Percentiles rank a stretch among this genome's conserved stretches.
phyloP scores from a whole-genome alignment of 23 tunicate genomes.

The Clavelina lepadiformis region DNA sequence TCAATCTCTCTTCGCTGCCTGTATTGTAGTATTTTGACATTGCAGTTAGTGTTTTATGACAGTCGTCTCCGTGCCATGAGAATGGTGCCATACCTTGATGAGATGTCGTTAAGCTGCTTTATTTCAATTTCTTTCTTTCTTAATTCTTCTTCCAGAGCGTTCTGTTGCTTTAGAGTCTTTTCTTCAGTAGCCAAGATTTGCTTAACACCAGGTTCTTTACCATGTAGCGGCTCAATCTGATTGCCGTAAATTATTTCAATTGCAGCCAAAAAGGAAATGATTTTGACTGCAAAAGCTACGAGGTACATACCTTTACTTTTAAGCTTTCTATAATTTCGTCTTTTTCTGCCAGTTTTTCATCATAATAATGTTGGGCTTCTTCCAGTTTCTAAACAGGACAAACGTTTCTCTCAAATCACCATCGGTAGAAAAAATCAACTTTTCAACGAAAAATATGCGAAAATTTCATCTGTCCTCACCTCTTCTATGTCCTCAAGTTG shows the following conservation, averaged over 20 bases:
- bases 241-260: not conserved
- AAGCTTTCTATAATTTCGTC: conserved; percentile 11
- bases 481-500: conserved; percentile 74
- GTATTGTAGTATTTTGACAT: not conserved
- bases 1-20: not conserved
- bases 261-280: not conserved
- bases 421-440: not conserved
- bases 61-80: no score
- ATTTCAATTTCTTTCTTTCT: conserved; percentile 5
- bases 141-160: conserved; percentile 4
- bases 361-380: conserved; percentile 34
- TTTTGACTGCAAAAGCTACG: no score
- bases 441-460: not conserved
- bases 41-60: not conserved
- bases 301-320: conserved; percentile 19
- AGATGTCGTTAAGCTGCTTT: not conserved
- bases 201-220: no score
- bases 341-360: conserved; percentile 28
- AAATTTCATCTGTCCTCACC: conserved; percentile 8
- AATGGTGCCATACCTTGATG: not conserved
- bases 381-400: conserved; percentile 21
- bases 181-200: no score
- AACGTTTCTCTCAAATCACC: not conserved
- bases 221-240: not conserved
- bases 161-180: not conserved